Base-by-base conservation (phyloP, 2,888 invertebrate genomes). In the Zhengitettix transpicula region DNA sequence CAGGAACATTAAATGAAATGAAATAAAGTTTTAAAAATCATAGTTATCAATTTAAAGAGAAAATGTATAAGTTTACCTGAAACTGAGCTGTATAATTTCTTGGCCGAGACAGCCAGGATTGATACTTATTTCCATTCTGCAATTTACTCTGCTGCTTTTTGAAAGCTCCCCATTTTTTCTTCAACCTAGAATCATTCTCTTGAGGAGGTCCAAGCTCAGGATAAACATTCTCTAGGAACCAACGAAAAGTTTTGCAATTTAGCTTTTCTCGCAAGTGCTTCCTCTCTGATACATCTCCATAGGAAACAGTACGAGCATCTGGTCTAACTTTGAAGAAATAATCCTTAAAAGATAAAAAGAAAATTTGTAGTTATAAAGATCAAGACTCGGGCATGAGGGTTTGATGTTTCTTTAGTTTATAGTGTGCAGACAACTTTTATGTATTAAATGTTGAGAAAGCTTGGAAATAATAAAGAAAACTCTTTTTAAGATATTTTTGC, bases 161-260 rank as follows among this genome's bases (percentile, higher is more conserved):
- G 0, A 85, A 72, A 16, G 80, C 80, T 14, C 54, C 77, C 74
- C 82, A 78, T 67, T 81, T 81, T 63, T 77, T 74, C 65, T 81
- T 80, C 58, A 81, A 75, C 62, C 77, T 75, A 11, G 73, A 63
- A 44, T 64, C 61, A 47, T 65, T 65, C 54, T 83, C 80, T 9
- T 81, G 80, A 0, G 86, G 87, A 12, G 82, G 70, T 58, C 81
- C 78, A 56, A 92, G 69, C 70, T 90, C 89, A 0, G 92, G 91
- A 72, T 94, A 94, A 5, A 95, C 78, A 63, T 83, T 85, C 58
- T 87, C 82, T 65, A 95, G 71, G 68, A 91, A 95, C 94, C 94
- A 95, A 60, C 85, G 79, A 72, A 95, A 95, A 40, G 84, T 77
- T 65, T 87, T 81, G 73, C 95, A 95, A 11, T 84, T 75, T 0